These are phyloP conservation scores for Carapus acus DNA, from an alignment of 2,797 vertebrate species.

Conservation along the genomic window DNA sequence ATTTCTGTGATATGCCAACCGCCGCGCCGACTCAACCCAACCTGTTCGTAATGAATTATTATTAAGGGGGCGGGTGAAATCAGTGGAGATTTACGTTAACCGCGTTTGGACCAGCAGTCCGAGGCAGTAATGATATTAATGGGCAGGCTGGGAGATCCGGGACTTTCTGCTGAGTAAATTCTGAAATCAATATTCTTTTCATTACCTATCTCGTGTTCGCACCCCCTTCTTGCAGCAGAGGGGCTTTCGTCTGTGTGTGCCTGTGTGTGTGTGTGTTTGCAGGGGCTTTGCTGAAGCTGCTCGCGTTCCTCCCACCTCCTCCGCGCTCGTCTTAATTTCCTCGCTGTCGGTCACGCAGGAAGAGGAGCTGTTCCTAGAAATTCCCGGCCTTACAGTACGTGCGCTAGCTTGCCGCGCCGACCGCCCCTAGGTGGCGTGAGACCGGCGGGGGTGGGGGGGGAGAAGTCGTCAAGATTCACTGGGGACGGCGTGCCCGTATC, in stretches of 20 bases:
- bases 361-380: slow-evolving; percentile 30
- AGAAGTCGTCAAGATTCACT: slow-evolving; percentile 61
- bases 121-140: slow-evolving; percentile 55
- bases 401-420: not conserved
- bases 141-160: slow-evolving; percentile 35
- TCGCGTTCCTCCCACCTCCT: too few relatives aligned
- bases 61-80: slow-evolving; percentile 39
- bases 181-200: slow-evolving; percentile 64
- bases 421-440: too few relatives aligned
- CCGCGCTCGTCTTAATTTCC: slow-evolving; percentile 31
- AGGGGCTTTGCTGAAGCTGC: not conserved
- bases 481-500: slow-evolving; percentile 48
- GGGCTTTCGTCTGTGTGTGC: slow-evolving; percentile 22
- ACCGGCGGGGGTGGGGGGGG: slow-evolving; percentile 69
- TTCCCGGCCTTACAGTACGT: too few relatives aligned
- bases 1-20: slow-evolving; percentile 29
- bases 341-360: slow-evolving; percentile 26
- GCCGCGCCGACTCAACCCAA: slow-evolving; percentile 32
- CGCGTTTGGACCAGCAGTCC: slow-evolving; percentile 37
- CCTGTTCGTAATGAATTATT: slow-evolving; percentile 56
- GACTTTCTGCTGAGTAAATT: slow-evolving; percentile 53
- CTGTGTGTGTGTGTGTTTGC: slow-evolving; percentile 19
- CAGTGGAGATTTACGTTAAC: slow-evolving; percentile 48
- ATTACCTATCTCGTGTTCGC: slow-evolving; percentile 48
- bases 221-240: slow-evolving; percentile 25